phyloP scores from a whole-genome alignment of 2,888 invertebrate genomes.

The Chloroclysta siterata region DNA sequence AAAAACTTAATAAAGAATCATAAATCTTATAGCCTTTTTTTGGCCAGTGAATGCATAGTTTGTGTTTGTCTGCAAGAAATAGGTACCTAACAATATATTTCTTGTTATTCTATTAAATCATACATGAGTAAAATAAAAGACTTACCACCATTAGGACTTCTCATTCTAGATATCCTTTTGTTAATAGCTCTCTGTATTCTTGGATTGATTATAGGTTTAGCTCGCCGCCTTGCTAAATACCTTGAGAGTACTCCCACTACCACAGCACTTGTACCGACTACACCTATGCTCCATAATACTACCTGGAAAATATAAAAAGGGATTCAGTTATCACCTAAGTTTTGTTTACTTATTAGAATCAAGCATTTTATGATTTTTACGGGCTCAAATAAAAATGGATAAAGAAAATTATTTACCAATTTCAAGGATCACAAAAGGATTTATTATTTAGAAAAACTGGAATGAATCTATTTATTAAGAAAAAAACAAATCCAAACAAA shows the following conservation, averaged over 20 bases:
- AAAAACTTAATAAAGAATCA: no score
- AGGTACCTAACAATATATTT: no score
- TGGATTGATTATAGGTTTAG: slow-evolving; percentile 86
- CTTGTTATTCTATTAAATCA: no score
- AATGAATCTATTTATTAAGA: background rate
- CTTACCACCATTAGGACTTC: slow-evolving; percentile 88
- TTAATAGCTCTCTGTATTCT: slow-evolving; percentile 82
- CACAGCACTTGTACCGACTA: slow-evolving; percentile 89
- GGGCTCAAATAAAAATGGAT: background rate
- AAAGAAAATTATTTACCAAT: background rate
- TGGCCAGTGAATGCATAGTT: no score
- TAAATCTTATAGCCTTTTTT: no score
- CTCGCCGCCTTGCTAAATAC: slow-evolving; percentile 90
- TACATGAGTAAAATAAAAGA: background rate
- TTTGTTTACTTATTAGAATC: background rate
- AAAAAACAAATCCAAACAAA: background rate
- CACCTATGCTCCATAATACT: slow-evolving; percentile 89
- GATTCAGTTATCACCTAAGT: background rate
- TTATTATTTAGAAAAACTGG: background rate
- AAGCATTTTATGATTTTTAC: background rate
- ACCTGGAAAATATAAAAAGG: slow-evolving; percentile 75
- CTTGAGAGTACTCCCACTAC: slow-evolving; percentile 93
- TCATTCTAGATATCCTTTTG: slow-evolving; percentile 87
- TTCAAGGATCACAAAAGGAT: background rate
- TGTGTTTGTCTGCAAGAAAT: no score